Conservation (phyloP, 2,888 invertebrate species). For the Spodoptera exigua region DNA sequence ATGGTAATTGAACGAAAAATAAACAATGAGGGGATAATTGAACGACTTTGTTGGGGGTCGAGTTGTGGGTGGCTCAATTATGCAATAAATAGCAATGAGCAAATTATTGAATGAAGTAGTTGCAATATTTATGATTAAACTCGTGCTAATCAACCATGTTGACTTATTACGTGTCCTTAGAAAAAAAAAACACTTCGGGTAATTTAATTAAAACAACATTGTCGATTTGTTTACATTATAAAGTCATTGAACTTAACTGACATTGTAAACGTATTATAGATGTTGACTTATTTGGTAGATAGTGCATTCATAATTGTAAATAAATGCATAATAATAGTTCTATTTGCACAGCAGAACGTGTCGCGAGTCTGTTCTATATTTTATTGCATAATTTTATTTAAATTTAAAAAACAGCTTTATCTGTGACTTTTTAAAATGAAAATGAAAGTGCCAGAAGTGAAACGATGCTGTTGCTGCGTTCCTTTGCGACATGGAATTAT, state of each 20-base stretch:
- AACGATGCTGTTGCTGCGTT: conserved; percentile 81
- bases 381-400: conserved; percentile 25
- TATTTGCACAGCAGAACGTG: conserved; percentile 48
- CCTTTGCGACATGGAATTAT: conserved; percentile 82
- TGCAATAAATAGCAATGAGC: conserved; percentile 82
- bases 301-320: conserved; percentile 40
- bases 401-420: conserved; percentile 13
- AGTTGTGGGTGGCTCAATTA: conserved; percentile 86
- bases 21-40: conserved; percentile 80
- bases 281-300: conserved; percentile 55
- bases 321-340: conserved; percentile 50
- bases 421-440: conserved; percentile 49
- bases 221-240: conserved; percentile 46
- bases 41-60: conserved; percentile 76
- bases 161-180: conserved; percentile 19
- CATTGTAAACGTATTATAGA: conserved; percentile 48
- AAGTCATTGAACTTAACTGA: conserved; percentile 59
- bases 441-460: conserved; percentile 78
- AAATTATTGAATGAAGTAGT: conserved; percentile 65
- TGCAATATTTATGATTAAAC: conserved; percentile 32
- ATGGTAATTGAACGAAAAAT: conserved; percentile 84
- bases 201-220: conserved; percentile 49
- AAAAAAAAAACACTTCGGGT: conserved; percentile 32
- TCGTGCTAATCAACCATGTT: conserved; percentile 3
- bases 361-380: conserved; percentile 18